Conservation (phyloP, 2,113 vertebrate genomes). For the Pterocles orientalis region DNA sequence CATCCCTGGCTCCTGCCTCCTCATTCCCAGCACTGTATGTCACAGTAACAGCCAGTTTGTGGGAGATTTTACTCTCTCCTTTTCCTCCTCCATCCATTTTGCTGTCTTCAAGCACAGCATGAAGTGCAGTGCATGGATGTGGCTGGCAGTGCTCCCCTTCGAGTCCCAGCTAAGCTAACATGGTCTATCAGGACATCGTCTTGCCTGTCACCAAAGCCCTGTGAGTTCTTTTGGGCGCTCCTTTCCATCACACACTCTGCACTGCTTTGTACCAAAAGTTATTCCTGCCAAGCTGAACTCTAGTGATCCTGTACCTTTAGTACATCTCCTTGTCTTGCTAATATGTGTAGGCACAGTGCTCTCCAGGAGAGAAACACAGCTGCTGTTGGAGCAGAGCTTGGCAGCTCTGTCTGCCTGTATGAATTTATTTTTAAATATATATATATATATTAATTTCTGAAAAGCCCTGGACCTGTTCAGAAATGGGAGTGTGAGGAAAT, state of each 20-base stretch:
- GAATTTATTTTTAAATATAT: not conserved
- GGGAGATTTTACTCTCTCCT: conserved; percentile 14
- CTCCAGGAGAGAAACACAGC: not conserved
- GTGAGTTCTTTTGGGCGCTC: not conserved
- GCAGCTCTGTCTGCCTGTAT: not conserved
- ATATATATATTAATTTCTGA: not conserved
- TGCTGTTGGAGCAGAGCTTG: not conserved
- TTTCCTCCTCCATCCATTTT: not conserved
- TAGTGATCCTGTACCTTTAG: not conserved
- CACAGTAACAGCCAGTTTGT: not conserved
- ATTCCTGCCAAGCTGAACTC: not conserved
- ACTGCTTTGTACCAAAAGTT: not conserved
- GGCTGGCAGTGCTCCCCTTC: not conserved
- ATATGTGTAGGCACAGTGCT: not conserved
- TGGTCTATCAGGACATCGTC: not conserved
- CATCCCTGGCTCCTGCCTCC: not conserved
- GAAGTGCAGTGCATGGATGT: not conserved
- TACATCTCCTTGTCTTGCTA: not conserved
- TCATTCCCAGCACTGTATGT: not conserved
- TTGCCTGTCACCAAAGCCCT: not conserved
- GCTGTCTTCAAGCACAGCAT: not conserved
- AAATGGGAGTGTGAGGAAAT: not conserved
- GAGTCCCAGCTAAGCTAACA: not conserved
- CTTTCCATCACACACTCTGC: not conserved
- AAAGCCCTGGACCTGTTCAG: not conserved